Conservation (phyloP, 2,113 vertebrate species). For the Aptenodytes forsteri region DNA sequence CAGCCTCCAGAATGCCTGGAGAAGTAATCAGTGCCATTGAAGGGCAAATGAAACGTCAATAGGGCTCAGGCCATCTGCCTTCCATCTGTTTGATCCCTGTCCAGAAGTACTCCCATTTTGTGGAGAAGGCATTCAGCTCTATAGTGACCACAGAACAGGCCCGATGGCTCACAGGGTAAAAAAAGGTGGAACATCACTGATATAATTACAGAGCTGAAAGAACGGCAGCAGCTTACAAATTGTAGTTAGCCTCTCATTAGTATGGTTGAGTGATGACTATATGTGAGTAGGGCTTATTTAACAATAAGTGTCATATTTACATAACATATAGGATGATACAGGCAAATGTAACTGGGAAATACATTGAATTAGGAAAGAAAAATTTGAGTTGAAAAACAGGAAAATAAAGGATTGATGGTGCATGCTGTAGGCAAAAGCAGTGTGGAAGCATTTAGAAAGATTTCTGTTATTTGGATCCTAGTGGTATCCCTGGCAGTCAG, state of each 20-base stretch:
- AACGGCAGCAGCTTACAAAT: neutral
- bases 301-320: neutral
- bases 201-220: neutral
- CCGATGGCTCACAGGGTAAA: neutral
- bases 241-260: neutral
- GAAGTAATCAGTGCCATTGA: neutral
- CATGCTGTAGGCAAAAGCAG: neutral
- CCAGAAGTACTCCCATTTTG: neutral
- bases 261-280: neutral
- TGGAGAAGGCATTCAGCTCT: neutral
- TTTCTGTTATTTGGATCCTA: neutral
- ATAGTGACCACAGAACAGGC: neutral
- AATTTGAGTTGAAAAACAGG: neutral
- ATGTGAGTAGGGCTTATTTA: neutral
- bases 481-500: neutral
- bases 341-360: neutral
- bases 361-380: neutral
- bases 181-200: neutral
- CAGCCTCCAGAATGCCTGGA: neutral
- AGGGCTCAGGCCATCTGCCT: neutral
- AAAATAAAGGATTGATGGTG: neutral
- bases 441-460: neutral
- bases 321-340: neutral
- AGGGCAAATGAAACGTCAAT: neutral
- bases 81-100: neutral